phyloP scores from a whole-genome alignment of 2,888 invertebrate genomes.

The Petrolisthes cinctipes region DNA sequence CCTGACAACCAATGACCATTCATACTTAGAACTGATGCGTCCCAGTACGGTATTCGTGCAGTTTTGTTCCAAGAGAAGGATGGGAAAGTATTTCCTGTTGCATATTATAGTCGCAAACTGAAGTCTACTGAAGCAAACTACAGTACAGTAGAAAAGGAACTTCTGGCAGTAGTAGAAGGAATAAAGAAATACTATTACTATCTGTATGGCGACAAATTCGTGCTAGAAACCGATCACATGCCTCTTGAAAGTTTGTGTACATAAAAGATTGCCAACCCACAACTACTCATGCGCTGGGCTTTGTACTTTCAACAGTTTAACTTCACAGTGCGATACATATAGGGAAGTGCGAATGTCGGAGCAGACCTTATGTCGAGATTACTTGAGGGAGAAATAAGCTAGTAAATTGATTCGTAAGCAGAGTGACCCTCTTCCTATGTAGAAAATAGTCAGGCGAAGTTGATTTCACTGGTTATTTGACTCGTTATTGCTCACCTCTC shows the following conservation, averaged over 20 bases:
- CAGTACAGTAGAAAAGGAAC: conserved; percentile 9
- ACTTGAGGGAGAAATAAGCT: too few species aligned
- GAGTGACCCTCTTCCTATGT: too few species aligned
- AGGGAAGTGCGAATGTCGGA: too few species aligned
- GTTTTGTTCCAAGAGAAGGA: conserved; percentile 21
- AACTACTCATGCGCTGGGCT: conserved; percentile 4
- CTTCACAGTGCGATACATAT: too few species aligned
- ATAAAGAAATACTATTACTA: conserved; percentile 2
- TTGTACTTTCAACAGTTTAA: too few species aligned
- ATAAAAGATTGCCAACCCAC: background rate
- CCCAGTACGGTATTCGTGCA: conserved; percentile 2
- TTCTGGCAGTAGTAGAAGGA: conserved; percentile 21
- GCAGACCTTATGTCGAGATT: too few species aligned
- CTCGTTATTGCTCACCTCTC: too few species aligned
- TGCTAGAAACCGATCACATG: conserved; percentile 12
- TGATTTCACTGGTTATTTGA: too few species aligned
- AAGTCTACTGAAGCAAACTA: background rate
- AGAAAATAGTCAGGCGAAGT: too few species aligned
- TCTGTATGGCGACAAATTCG: conserved; percentile 2
- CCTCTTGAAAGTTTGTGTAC: background rate
- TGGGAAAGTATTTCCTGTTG: conserved; percentile 3
- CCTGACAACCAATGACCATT: background rate
- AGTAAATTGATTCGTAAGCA: too few species aligned
- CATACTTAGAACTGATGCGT: conserved; percentile 6
- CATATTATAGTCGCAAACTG: background rate